These are phyloP conservation scores for Tragelaphus buxtoni DNA, from an alignment of 2,113 vertebrate genomes.

Conservation along the genomic window DNA sequence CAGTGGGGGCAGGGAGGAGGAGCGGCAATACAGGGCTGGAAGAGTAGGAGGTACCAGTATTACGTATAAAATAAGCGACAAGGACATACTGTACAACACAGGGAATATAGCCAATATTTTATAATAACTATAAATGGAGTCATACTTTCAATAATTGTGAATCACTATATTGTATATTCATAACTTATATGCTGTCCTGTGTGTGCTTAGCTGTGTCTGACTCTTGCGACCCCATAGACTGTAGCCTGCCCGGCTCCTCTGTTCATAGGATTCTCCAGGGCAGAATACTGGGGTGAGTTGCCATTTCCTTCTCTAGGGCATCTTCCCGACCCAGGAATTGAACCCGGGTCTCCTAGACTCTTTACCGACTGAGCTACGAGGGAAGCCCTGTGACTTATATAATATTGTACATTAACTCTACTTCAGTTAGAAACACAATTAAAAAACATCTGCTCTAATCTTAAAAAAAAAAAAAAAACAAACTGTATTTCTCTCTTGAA, in stretches of 20 bases:
- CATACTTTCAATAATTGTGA: not conserved
- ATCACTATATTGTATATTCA: not conserved
- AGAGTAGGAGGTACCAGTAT: not conserved
- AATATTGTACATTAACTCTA: not conserved
- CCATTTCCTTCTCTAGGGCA: not conserved
- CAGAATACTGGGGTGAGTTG: not conserved
- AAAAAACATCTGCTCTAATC: not conserved
- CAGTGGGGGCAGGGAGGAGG: not conserved
- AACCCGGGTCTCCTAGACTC: not conserved
- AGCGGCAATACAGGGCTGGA: not conserved
- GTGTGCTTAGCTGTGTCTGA: not conserved
- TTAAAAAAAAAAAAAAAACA: not conserved
- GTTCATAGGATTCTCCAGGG: not conserved
- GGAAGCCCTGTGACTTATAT: not conserved
- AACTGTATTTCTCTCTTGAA: not conserved
- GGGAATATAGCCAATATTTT: not conserved
- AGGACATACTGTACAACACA: not conserved
- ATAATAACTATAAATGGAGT: not conserved
- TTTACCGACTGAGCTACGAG: not conserved
- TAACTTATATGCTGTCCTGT: not conserved
- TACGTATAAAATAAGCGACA: not conserved
- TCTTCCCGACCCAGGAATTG: not conserved
- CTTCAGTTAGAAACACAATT: not conserved
- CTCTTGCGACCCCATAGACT: not conserved
- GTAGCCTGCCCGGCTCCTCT: not conserved